Conservation (phyloP, 2,797 vertebrate species). For the Tarsius wallacei region DNA sequence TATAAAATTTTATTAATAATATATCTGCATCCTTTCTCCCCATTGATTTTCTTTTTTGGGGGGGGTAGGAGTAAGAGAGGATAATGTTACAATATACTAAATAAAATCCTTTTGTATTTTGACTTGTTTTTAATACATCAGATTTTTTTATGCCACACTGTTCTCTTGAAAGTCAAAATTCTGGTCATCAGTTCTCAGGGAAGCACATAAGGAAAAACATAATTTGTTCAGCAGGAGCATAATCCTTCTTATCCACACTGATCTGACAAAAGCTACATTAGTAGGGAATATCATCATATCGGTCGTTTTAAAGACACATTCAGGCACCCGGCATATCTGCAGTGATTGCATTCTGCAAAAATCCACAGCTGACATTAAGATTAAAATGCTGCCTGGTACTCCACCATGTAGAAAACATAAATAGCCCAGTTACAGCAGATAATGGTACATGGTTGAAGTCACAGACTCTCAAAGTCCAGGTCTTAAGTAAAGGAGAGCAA, state of each 20-base stretch:
- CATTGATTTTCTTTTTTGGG: not conserved
- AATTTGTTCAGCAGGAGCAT: not conserved
- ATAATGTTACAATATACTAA: not conserved
- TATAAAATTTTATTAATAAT: not conserved
- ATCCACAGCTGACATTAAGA: not conserved
- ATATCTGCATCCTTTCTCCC: not conserved
- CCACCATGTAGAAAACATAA: constrained; percentile 29
- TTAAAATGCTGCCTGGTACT: constrained; percentile 34
- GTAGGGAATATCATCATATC: not conserved
- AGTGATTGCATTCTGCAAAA: constrained; percentile 47
- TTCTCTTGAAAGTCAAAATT: constrained; percentile 46
- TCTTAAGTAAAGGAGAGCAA: not conserved
- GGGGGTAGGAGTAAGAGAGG: fast-evolving
- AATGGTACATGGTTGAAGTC: not conserved
- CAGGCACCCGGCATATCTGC: not conserved
- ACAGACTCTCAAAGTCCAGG: not conserved
- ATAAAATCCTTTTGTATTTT: constrained; percentile 8
- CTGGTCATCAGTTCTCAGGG: not conserved
- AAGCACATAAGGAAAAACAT: not conserved
- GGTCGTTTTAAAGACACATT: constrained; percentile 7
- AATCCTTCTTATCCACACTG: not conserved
- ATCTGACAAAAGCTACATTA: not conserved
- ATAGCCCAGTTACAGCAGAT: not conserved
- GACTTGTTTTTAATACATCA: not conserved
- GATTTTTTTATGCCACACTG: not conserved